A percentile compares a stretch with the other conserved stretches of the same genome.
phyloP scores from a whole-genome alignment of 35 echinoderm and acorn worm genomes.

The Lytechinus pictus region DNA sequence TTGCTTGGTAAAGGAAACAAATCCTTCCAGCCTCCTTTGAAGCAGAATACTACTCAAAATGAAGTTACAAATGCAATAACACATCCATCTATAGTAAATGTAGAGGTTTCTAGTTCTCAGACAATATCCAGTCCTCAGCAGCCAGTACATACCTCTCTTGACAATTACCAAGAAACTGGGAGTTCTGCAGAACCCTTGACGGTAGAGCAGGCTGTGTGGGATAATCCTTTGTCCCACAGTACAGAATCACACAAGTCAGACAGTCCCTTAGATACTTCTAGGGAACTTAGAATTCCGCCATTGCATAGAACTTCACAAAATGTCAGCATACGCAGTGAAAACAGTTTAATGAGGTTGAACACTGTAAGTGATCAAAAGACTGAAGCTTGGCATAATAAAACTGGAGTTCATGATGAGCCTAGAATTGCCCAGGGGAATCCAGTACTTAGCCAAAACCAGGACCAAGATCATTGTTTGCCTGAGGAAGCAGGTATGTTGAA shows the following conservation, averaged over 20 bases:
- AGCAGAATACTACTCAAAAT: constrained; percentile 25
- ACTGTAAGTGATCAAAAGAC: not conserved
- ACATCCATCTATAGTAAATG: not conserved
- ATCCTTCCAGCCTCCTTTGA: constrained; percentile 74
- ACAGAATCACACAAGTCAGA: not conserved
- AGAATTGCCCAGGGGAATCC: not conserved
- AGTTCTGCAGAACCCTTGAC: not conserved
- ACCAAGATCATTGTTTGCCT: not conserved
- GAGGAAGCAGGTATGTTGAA: constrained; percentile 2
- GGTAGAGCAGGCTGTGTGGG: not conserved
- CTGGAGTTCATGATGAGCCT: not conserved
- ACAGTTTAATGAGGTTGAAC: not conserved
- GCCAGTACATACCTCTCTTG: not conserved
- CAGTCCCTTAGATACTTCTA: not conserved
- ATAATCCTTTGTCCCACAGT: not conserved
- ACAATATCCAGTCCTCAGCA: not conserved
- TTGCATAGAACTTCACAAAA: not conserved
- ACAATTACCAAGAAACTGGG: not conserved
- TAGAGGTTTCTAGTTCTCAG: not conserved
- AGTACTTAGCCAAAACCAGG: not conserved
- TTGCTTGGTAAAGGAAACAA: constrained; percentile 72
- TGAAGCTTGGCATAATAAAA: not conserved
- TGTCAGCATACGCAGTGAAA: not conserved
- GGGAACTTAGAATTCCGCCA: not conserved
- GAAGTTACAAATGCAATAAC: not conserved